Evolutionary conservation across 2,113 vertebrate genomes (phyloP).

Genomic region (Boulengeromyrus knoepffleri): DNA sequence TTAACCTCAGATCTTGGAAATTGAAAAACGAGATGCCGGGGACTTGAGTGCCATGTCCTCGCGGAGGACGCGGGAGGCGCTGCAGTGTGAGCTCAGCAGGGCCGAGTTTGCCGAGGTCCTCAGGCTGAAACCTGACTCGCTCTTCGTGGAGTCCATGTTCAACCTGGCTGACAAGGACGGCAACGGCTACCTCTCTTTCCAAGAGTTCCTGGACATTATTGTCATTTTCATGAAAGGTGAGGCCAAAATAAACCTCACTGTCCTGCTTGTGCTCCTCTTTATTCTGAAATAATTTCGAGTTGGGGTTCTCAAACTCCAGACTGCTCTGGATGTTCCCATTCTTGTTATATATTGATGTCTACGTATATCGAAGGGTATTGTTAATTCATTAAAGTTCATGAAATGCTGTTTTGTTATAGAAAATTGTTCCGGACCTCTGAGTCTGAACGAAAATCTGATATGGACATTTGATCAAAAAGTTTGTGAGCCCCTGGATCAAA

Average conservation of each 20-base stretch:
- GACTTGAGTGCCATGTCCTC: constrained; percentile 60
- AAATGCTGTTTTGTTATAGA: not conserved
- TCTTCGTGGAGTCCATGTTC: constrained; percentile 95
- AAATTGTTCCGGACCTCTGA: not conserved
- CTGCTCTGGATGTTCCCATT: not conserved
- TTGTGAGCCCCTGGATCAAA: not conserved
- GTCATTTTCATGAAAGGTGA: constrained; percentile 93
- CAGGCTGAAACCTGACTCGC: constrained; percentile 77
- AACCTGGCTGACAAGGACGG: constrained; percentile 86
- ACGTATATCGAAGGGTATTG: not conserved
- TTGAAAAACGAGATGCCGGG: constrained; percentile 67
- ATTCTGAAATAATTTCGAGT: not conserved
- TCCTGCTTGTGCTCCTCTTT: not conserved
- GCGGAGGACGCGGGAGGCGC: constrained; percentile 68
- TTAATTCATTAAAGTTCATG: not conserved
- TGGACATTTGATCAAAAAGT: not conserved
- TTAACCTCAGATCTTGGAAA: constrained; percentile 74
- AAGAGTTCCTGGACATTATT: constrained; percentile 90
- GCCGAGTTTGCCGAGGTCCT: constrained; percentile 81
- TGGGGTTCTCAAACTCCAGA: not conserved
- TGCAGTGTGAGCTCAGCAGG: constrained; percentile 80
- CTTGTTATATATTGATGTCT: not conserved
- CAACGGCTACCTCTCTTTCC: constrained; percentile 91
- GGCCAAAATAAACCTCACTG: not conserved
- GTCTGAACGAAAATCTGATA: no score